Percentiles rank a stretch among this genome's conserved stretches.
Conservation (phyloP, 1,140 invertebrate species). For the Platyscapa corneri region DNA sequence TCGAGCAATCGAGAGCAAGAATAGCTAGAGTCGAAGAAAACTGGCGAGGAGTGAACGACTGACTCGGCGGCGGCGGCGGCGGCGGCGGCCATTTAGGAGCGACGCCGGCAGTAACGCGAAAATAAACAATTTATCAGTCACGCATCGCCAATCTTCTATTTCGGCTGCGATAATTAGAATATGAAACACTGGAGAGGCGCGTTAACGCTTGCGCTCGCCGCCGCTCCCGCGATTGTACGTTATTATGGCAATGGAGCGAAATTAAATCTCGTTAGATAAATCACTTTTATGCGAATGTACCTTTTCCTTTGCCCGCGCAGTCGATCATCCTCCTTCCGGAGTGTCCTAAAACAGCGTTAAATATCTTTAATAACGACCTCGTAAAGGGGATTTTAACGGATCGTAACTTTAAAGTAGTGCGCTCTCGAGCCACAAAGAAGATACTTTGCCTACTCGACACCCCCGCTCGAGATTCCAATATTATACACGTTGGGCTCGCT, state of each 20-base stretch:
- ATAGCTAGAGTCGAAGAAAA: no score
- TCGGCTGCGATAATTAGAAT: no score
- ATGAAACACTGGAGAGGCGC: not conserved
- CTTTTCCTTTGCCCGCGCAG: conserved; percentile 7
- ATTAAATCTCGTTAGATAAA: conserved; percentile 42
- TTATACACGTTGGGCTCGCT: conserved; percentile 4
- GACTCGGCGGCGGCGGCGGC: no score
- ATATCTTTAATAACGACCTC: conserved; percentile 59
- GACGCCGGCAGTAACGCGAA: no score
- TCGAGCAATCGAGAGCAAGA: no score
- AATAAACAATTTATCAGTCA: no score
- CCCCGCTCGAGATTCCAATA: not conserved
- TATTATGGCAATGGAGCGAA: conserved; percentile 24
- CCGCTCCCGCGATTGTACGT: not conserved
- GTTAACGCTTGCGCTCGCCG: not conserved
- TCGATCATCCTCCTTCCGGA: conserved; percentile 25
- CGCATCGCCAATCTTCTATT: no score
- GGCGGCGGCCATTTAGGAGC: no score
- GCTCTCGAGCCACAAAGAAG: conserved; percentile 54
- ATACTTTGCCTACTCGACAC: not conserved
- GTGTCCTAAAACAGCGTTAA: conserved; percentile 33
- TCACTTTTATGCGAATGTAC: conserved; percentile 36
- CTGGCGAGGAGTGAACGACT: no score
- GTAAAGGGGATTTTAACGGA: conserved; percentile 62
- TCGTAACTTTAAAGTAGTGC: conserved; percentile 60